Percentiles rank a stretch among this genome's conserved stretches.
Conservation (phyloP, 2,797 vertebrate genomes). For the Ibycter americanus region DNA sequence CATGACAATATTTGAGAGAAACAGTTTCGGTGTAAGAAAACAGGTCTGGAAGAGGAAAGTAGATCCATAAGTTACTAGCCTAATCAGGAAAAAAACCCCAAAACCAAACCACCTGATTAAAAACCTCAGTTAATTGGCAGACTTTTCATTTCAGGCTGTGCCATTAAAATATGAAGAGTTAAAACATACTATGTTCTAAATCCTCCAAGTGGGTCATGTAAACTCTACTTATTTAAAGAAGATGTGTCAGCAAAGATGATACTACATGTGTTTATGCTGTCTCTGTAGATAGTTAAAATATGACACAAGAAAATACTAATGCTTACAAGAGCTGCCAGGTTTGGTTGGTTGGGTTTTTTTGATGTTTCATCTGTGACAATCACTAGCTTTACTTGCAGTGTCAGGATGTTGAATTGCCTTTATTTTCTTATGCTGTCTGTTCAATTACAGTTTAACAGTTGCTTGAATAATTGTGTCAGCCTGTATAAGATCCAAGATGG, state of each 20-base stretch:
- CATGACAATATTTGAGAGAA: neutral
- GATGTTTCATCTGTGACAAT: neutral
- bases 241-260: neutral
- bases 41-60: neutral
- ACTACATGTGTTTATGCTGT: neutral
- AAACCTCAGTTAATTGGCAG: neutral
- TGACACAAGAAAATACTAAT: neutral
- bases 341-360: neutral
- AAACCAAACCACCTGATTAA: neutral
- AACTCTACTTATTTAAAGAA: neutral
- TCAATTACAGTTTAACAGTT: neutral
- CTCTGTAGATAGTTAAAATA: neutral
- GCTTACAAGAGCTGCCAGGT: neutral
- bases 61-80: accelerated
- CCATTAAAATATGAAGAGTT: neutral
- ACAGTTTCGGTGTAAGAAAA: neutral
- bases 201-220: neutral
- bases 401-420: neutral
- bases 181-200: neutral
- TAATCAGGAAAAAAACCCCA: neutral
- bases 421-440: neutral
- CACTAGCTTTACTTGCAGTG: neutral
- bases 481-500: neutral
- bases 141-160: neutral
- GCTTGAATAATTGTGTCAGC: neutral